phyloP scores from a whole-genome alignment of 2,888 invertebrate species.

The Pilophorus perplexus region DNA sequence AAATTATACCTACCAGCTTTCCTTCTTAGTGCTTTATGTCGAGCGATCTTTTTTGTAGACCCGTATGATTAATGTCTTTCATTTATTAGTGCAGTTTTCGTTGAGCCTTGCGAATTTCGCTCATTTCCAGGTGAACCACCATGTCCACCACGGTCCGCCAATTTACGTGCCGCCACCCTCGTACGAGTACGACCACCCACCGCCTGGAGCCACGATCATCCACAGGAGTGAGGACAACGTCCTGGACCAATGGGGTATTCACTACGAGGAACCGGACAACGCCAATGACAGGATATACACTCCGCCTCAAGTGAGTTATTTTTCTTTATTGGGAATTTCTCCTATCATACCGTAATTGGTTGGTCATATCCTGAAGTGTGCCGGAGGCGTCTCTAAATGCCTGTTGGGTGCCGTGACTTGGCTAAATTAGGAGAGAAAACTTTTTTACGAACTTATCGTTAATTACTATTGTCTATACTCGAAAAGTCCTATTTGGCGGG shows the following conservation, averaged over 20 bases:
- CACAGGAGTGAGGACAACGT: conserved; percentile 48
- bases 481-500: no score
- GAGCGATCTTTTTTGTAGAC: no score
- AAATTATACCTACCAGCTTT: no score
- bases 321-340: not conserved
- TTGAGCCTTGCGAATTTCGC: no score
- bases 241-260: conserved; percentile 50
- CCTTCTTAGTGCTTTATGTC: no score
- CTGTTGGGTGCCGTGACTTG: not conserved
- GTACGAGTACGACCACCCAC: conserved; percentile 46
- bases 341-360: no score
- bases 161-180: conserved; percentile 49
- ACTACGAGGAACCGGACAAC: conserved; percentile 44
- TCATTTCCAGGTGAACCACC: conserved; percentile 68
- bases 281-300: conserved; percentile 29
- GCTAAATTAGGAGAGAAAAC: not conserved
- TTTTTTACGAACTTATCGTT: no score
- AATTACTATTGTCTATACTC: no score
- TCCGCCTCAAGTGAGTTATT: conserved; percentile 18
- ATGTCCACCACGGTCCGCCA: conserved; percentile 61
- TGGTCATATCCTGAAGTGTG: no score
- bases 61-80: no score
- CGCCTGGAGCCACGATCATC: conserved; percentile 46
- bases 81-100: no score
- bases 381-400: not conserved